phyloP scores from a whole-genome alignment of 1,140 invertebrate species.

The Metopolophium dirhodum region DNA sequence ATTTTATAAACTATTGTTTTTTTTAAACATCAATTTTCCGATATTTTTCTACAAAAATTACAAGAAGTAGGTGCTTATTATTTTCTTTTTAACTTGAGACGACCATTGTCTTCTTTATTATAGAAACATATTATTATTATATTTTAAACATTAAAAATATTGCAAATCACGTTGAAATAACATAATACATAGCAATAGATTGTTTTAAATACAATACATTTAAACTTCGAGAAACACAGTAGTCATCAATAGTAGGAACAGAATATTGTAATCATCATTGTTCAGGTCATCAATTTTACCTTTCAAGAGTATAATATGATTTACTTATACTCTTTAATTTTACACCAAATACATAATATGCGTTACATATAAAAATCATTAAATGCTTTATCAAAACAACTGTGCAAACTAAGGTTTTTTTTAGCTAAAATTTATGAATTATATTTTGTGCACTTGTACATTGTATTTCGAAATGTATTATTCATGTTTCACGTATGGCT shows the following conservation, averaged over 20 bases:
- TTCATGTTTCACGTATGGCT: neutral
- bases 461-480: neutral
- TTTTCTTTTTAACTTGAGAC: no score
- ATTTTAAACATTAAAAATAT: neutral
- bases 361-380: accelerated
- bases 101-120: no score
- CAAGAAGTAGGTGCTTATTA: no score
- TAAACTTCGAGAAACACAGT: neutral
- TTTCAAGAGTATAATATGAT: neutral
- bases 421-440: neutral
- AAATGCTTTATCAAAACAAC: neutral
- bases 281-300: neutral
- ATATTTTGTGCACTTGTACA: neutral
- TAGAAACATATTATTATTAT: neutral
- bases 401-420: neutral
- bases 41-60: neutral
- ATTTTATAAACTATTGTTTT: no score
- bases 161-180: neutral
- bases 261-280: neutral
- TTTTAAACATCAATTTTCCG: no score
- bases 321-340: neutral
- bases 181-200: no score
- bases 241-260: neutral
- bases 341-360: neutral
- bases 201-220: no score